Evolutionary conservation across 1,140 invertebrate genomes (phyloP).

Genomic region (Drosophila sturtevanti): DNA sequence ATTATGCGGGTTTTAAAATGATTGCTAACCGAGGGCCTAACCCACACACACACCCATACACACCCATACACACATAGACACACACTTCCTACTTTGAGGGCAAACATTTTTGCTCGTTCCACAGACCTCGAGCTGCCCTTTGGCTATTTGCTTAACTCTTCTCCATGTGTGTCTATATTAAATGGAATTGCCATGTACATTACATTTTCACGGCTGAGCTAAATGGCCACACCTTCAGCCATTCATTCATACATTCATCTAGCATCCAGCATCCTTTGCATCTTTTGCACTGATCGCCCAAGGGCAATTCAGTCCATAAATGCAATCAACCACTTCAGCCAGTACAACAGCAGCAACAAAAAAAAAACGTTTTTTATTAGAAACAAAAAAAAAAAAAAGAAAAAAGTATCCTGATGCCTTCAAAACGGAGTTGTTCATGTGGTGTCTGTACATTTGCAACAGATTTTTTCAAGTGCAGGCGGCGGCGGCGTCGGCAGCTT

Average conservation of each 20-base stretch:
- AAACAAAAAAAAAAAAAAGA: too few species aligned
- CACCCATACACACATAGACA: too few species aligned
- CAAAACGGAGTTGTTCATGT: slow-evolving; percentile 37
- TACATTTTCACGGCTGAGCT: slow-evolving; percentile 75
- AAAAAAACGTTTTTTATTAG: slow-evolving; percentile 37
- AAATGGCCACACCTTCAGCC: slow-evolving; percentile 68
- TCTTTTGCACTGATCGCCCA: slow-evolving; percentile 42
- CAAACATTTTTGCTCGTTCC: neutral
- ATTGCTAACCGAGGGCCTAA: slow-evolving; percentile 57
- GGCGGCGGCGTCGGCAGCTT: slow-evolving; percentile 22
- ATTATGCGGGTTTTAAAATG: slow-evolving; percentile 78
- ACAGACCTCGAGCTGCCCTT: slow-evolving; percentile 31
- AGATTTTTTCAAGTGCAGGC: slow-evolving; percentile 64
- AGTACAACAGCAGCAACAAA: slow-evolving; percentile 34
- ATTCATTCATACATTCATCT: slow-evolving; percentile 2
- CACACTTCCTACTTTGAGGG: neutral
- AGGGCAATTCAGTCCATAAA: slow-evolving; percentile 63
- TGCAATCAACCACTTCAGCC: slow-evolving; percentile 72
- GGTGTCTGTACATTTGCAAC: slow-evolving; percentile 74
- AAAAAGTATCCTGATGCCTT: slow-evolving; percentile 28
- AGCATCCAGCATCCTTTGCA: slow-evolving; percentile 8
- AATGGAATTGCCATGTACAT: slow-evolving; percentile 73
- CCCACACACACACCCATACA: too few species aligned
- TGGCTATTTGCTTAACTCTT: slow-evolving; percentile 75
- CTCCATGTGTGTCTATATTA: slow-evolving; percentile 57